phyloP scores from a whole-genome alignment of 2,113 vertebrate species.

The Sapayoa aenigma region DNA sequence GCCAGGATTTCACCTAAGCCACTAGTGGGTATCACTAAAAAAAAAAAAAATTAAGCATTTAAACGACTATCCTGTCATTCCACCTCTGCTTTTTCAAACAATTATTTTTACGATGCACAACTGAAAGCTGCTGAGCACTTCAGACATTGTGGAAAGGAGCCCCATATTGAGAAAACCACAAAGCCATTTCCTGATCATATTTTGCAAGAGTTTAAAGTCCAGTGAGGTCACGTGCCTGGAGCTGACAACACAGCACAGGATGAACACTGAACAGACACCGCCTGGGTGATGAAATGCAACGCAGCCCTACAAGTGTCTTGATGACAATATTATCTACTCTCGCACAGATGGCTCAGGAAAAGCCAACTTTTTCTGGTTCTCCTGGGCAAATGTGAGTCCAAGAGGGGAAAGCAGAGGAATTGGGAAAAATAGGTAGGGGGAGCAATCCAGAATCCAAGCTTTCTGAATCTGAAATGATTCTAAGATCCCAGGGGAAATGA shows the following conservation, averaged over 20 bases:
- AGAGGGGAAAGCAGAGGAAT: neutral
- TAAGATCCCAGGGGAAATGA: neutral
- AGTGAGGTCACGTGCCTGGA: neutral
- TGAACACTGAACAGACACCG: neutral
- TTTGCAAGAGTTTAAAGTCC: constrained; percentile 3
- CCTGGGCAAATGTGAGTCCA: neutral
- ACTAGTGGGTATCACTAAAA: neutral
- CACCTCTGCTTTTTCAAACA: neutral
- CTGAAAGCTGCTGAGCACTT: neutral
- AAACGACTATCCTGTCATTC: neutral
- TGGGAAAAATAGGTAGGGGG: neutral
- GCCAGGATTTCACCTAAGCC: neutral
- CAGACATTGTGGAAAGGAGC: neutral
- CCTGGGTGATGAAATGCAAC: constrained; percentile 5
- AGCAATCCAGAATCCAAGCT: neutral
- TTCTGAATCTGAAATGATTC: neutral
- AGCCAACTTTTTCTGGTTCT: neutral
- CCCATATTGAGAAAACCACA: neutral
- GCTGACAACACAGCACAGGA: neutral
- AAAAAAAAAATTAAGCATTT: neutral
- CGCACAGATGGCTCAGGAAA: constrained; percentile 16
- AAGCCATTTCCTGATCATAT: constrained; percentile 14
- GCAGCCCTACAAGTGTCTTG: neutral
- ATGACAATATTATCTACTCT: constrained; percentile 45
- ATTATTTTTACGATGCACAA: neutral